Evolutionary conservation across 2,888 invertebrate species (phyloP).

Genomic region (Phortica magna): DNA sequence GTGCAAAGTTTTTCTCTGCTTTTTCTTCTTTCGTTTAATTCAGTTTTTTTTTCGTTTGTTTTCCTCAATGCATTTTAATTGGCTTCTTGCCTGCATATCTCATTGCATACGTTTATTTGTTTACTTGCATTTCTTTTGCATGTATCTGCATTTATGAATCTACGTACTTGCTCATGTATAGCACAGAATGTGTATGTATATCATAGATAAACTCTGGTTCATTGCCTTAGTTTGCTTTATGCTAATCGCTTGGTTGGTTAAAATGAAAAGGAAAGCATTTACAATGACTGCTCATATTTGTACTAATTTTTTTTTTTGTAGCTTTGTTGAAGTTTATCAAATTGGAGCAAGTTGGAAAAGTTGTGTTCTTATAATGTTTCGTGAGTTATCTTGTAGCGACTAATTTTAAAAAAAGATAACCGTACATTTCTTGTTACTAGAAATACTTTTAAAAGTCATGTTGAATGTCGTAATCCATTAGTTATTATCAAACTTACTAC

Average conservation of each 20-base stretch:
- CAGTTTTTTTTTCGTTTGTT: neutral
- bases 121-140: slow-evolving; percentile 42
- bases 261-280: slow-evolving; percentile 13
- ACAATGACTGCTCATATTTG: slow-evolving; percentile 1
- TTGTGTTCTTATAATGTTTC: neutral
- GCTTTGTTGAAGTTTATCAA: slow-evolving; percentile 14
- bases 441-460: no score
- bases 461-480: no score
- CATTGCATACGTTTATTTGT: slow-evolving; percentile 21
- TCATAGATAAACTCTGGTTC: slow-evolving; percentile 57
- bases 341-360: neutral
- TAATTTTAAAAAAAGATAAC: no score
- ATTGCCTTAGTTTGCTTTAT: slow-evolving; percentile 50
- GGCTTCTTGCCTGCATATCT: neutral
- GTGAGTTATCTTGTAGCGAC: no score
- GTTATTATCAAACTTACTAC: no score
- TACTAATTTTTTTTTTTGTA: neutral
- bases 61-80: neutral
- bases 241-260: neutral
- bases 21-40: neutral
- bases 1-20: no score
- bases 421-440: no score
- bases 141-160: slow-evolving; percentile 29
- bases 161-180: slow-evolving; percentile 7
- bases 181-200: slow-evolving; percentile 3